Conservation (phyloP, 2,113 vertebrate genomes). For the Hassar affinis region DNA sequence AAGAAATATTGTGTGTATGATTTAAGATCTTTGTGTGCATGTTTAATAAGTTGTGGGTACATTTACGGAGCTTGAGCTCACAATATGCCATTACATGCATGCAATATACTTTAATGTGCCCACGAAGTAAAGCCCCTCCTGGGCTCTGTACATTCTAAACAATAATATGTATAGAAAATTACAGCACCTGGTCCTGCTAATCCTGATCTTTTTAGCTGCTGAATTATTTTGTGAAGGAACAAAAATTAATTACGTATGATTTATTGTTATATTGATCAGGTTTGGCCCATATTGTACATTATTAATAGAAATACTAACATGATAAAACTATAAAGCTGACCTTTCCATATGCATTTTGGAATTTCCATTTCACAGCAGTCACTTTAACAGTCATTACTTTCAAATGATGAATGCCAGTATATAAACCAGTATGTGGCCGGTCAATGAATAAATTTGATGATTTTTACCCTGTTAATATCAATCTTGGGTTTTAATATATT, state of each 20-base stretch:
- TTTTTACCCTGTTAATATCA: slow-evolving; percentile 73
- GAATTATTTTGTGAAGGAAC: neutral
- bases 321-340: neutral
- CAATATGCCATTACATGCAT: no score
- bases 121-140: neutral
- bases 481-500: slow-evolving; percentile 74
- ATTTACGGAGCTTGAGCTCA: no score
- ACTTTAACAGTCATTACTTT: slow-evolving; percentile 55
- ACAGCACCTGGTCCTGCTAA: neutral
- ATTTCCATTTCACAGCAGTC: slow-evolving; percentile 22
- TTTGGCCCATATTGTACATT: neutral
- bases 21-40: no score
- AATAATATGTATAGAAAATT: neutral
- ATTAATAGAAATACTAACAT: neutral
- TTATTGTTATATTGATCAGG: no score
- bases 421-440: slow-evolving; percentile 62
- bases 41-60: no score
- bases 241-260: no score
- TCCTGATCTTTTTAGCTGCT: neutral
- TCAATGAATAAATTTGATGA: slow-evolving; percentile 71
- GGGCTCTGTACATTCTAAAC: neutral
- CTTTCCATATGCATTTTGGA: neutral
- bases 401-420: slow-evolving; percentile 64
- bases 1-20: no score
- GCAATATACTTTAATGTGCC: no score